Percentiles rank a stretch among this genome's conserved stretches.
Evolutionary conservation across 92 coral and sea anemone species (phyloP).

Genomic region (Pocillopora meandrina): DNA sequence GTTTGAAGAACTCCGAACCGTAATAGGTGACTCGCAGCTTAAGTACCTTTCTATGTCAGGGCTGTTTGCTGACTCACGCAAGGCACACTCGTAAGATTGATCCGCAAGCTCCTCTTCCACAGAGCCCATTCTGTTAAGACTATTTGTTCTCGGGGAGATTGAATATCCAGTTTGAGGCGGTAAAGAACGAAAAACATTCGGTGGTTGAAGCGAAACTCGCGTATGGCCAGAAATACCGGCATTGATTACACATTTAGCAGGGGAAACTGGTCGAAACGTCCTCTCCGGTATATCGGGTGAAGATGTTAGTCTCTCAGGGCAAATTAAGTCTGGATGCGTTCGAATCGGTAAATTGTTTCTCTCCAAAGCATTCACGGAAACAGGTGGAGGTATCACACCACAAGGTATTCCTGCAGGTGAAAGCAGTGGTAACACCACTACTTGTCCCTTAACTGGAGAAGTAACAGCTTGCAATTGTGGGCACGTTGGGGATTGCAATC

Average conservation of each 20-base stretch:
- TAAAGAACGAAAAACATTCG: background rate
- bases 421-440: slow-evolving; percentile 20
- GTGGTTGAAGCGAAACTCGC: background rate
- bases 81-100: slow-evolving; percentile 69
- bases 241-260: background rate
- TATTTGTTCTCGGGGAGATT: background rate
- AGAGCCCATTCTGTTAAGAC: slow-evolving; percentile 22
- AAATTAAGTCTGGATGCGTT: slow-evolving; percentile 17
- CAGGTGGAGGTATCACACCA: slow-evolving; percentile 3
- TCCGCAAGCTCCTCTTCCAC: slow-evolving; percentile 63
- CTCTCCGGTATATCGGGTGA: slow-evolving; percentile 52
- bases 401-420: background rate
- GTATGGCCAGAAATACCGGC: background rate
- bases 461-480: slow-evolving; percentile 10
- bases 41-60: slow-evolving; percentile 72
- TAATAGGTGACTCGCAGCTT: slow-evolving; percentile 61
- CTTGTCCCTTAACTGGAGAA: slow-evolving; percentile 13
- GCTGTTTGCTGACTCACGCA: slow-evolving; percentile 73
- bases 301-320: slow-evolving; percentile 36
- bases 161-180: slow-evolving; percentile 11
- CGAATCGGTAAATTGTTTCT: background rate
- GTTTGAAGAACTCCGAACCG: slow-evolving; percentile 12
- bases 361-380: background rate
- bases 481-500: background rate
- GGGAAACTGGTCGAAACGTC: slow-evolving; percentile 68